Evolutionary conservation across 2,888 invertebrate genomes (phyloP).

Genomic region (Parasteatoda lunata): DNA sequence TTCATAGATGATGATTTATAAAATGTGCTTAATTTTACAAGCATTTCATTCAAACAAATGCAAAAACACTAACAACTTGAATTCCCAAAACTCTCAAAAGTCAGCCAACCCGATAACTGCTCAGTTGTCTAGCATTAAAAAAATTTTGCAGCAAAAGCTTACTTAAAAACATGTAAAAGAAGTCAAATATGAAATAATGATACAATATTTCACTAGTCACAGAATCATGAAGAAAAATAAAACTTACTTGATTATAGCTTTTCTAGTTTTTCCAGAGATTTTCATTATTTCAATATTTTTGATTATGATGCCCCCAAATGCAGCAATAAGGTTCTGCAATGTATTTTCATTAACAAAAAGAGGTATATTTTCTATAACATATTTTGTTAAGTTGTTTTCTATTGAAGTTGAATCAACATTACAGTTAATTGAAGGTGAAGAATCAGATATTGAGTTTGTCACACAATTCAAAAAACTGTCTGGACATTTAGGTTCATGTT

Average conservation of each 20-base stretch:
- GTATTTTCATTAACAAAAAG: neutral
- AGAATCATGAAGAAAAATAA: neutral
- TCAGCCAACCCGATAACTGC: too few relatives aligned
- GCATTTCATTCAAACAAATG: too few relatives aligned
- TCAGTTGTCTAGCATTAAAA: neutral
- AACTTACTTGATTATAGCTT: slow-evolving; percentile 35
- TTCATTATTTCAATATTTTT: slow-evolving; percentile 16
- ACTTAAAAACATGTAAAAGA: neutral
- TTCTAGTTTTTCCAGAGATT: neutral
- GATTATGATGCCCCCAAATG: slow-evolving; percentile 12
- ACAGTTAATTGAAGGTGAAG: neutral
- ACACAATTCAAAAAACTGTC: neutral
- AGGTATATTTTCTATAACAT: slow-evolving; percentile 43
- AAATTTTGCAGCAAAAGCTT: neutral
- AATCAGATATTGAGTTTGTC: neutral
- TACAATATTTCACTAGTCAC: too few relatives aligned
- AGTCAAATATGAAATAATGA: neutral
- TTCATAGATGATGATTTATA: too few relatives aligned
- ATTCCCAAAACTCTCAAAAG: too few relatives aligned
- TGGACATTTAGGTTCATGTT: neutral
- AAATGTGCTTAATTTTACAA: too few relatives aligned
- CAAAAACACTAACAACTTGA: too few relatives aligned
- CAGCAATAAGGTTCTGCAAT: neutral
- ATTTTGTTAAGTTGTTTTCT: neutral
- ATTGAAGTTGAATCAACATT: neutral